Evolutionary conservation across 2,888 invertebrate genomes (phyloP).

Genomic region (Alloplasta piceator): DNA sequence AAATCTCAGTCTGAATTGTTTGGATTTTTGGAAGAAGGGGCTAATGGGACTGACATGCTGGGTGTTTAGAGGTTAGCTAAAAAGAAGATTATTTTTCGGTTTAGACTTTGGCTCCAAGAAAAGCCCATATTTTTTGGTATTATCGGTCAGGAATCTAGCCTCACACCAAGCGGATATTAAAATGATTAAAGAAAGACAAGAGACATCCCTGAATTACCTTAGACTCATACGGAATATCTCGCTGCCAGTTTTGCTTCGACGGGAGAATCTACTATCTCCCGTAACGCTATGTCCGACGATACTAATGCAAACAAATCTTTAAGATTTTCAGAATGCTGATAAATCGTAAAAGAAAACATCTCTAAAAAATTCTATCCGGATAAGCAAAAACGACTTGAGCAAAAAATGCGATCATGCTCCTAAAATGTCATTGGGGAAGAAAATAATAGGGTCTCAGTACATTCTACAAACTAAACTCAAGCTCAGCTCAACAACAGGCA

Average conservation of each 20-base stretch:
- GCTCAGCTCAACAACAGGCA: slow-evolving; percentile 8
- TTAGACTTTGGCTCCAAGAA: too few species aligned
- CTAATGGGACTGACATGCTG: too few species aligned
- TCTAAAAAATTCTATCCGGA: slow-evolving; percentile 14
- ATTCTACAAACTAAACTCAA: slow-evolving; percentile 20
- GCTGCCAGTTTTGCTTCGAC: slow-evolving; percentile 87
- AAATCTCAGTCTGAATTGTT: too few species aligned
- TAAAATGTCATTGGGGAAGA: not conserved
- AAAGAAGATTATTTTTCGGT: too few species aligned
- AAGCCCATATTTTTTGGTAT: not conserved
- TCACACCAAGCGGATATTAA: slow-evolving; percentile 50
- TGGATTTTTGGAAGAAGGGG: too few species aligned
- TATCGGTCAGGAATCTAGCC: slow-evolving; percentile 30
- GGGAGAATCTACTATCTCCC: slow-evolving; percentile 78
- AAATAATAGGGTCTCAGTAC: not conserved
- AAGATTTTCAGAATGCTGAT: slow-evolving; percentile 51
- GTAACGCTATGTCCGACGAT: slow-evolving; percentile 73
- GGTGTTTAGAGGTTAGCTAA: too few species aligned
- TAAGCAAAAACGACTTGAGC: slow-evolving; percentile 1
- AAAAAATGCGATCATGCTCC: slow-evolving; percentile 3
- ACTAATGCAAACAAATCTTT: slow-evolving; percentile 75
- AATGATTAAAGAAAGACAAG: slow-evolving; percentile 32
- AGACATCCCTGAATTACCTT: slow-evolving; percentile 84
- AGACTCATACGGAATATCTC: slow-evolving; percentile 91
- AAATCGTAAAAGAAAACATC: slow-evolving; percentile 39